These are phyloP conservation scores for Drosophila merina DNA, from an alignment of 2,888 invertebrate genomes.

Conservation along the genomic window DNA sequence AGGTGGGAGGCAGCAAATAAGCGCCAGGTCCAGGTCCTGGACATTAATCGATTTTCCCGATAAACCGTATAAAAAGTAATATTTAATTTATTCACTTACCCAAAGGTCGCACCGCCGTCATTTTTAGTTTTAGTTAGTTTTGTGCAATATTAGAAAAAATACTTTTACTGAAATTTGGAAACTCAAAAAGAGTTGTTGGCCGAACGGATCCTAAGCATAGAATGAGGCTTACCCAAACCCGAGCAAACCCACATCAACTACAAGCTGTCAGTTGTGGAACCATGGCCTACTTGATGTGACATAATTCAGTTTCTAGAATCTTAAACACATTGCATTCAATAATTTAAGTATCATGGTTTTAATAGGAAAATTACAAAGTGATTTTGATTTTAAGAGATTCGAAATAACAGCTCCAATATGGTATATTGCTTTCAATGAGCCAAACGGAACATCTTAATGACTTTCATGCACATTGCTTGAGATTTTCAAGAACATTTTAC, in stretches of 20 bases:
- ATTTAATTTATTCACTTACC: constrained; percentile 41
- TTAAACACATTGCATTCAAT: not conserved
- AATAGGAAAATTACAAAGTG: constrained; percentile 4
- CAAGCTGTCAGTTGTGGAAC: not conserved
- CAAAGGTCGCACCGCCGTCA: constrained; percentile 57
- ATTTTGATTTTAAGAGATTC: constrained; percentile 22
- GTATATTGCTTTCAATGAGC: constrained; percentile 31
- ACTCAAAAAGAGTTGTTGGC: constrained; percentile 60
- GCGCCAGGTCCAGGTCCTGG: constrained; percentile 87
- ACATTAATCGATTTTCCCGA: too few relatives aligned
- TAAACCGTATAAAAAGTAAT: too few relatives aligned
- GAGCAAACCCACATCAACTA: not conserved
- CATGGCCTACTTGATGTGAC: constrained; percentile 22
- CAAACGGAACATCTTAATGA: constrained; percentile 12
- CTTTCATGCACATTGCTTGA: constrained; percentile 24
- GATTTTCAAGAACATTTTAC: constrained; percentile 31
- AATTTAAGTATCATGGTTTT: not conserved
- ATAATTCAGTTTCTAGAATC: not conserved
- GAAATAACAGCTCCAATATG: constrained; percentile 18
- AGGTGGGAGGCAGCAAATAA: constrained; percentile 85
- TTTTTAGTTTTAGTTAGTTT: constrained; percentile 39
- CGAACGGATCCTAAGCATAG: constrained; percentile 27
- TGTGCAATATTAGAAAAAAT: constrained; percentile 75
- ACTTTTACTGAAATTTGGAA: constrained; percentile 55
- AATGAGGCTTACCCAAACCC: constrained; percentile 11